Evolutionary conservation across 2,888 invertebrate genomes (phyloP).

Genomic region (Iphiclides podalirius): DNA sequence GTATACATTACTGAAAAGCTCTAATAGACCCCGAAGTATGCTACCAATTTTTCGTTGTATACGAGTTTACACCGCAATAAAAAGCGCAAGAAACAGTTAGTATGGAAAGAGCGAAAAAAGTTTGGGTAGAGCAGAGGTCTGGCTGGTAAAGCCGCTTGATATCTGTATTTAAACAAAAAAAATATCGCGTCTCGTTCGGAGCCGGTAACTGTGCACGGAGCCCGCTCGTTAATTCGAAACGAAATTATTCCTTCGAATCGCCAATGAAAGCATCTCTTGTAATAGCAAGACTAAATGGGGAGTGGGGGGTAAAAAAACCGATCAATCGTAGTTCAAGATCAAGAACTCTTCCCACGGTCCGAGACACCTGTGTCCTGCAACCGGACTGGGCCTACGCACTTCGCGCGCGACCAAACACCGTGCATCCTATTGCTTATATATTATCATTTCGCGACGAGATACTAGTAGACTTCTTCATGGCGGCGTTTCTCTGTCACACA

Average conservation of each 20-base stretch:
- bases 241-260: slow-evolving; percentile 19
- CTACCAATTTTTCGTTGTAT: too few species aligned
- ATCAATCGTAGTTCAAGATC: slow-evolving; percentile 48
- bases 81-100: too few species aligned
- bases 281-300: slow-evolving; percentile 30
- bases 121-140: neutral
- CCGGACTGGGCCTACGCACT: slow-evolving; percentile 34
- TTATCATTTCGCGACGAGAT: too few species aligned
- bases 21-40: too few species aligned
- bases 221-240: slow-evolving; percentile 4
- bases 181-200: neutral
- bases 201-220: slow-evolving; percentile 1
- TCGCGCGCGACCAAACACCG: slow-evolving; percentile 23
- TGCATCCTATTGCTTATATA: slow-evolving; percentile 22
- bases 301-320: slow-evolving; percentile 36
- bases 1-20: too few species aligned
- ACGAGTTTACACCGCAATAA: too few species aligned
- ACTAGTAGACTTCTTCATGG: too few species aligned
- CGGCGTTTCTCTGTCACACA: too few species aligned
- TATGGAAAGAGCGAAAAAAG: too few species aligned
- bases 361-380: slow-evolving; percentile 63
- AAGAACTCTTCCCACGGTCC: slow-evolving; percentile 65
- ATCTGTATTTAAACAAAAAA: neutral
- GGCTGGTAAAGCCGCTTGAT: neutral
- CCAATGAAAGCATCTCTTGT: slow-evolving; percentile 38